Evolutionary conservation across 2,113 vertebrate species (phyloP), one percentile per base, ranked within the genome.

Genomic region (Etia nguti): DNA sequence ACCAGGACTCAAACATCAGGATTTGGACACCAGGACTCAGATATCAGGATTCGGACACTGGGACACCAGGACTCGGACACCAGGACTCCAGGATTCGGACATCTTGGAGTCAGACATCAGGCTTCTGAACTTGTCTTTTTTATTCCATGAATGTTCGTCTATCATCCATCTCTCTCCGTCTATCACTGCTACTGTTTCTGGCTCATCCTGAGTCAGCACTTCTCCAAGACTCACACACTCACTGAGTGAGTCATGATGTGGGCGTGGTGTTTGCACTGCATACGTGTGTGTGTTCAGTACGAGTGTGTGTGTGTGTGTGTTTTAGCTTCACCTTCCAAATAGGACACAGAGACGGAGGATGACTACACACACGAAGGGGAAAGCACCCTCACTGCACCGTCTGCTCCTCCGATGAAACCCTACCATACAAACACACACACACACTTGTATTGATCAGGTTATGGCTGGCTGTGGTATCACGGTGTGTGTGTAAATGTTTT

Each of bases 331-430:
- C 56, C 80, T 81, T 81, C 80, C 79, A 87, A 89, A 87, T 73
- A 70, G 86, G 86, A 89, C 89, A 88, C 10, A 20, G 65, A 85
- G 79, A 92, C 41, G 57, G 73, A 90, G 77, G 60, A 90, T 36
- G 55, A 77, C 73, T 36, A 62, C 70, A 88, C 80, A 52, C 77
- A 84, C 56, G 6, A 70, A 82, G 38, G 86, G 86, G 89, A 88
- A 88, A 89, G 54, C 82, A 85, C 87, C 84, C 79, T 84, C 52
- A 62, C 34, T 89, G 86, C 79, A 84, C 15, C 10, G 55, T 81
- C 26, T 86, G 84, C 77, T 73, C 31, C 84, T 81, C 41, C 24
- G 24, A 84, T 85, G 73, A 81, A 91, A 89, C 79, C 48, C 48
- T 70, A 86, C 54, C 85, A 50, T 26, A 50, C 70, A 75, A 29